A percentile compares a stretch with the other conserved stretches of the same genome.
These are phyloP conservation scores for Glyphotaelius pellucidus DNA, from an alignment of 2,888 invertebrate genomes.

Conservation along the genomic window DNA sequence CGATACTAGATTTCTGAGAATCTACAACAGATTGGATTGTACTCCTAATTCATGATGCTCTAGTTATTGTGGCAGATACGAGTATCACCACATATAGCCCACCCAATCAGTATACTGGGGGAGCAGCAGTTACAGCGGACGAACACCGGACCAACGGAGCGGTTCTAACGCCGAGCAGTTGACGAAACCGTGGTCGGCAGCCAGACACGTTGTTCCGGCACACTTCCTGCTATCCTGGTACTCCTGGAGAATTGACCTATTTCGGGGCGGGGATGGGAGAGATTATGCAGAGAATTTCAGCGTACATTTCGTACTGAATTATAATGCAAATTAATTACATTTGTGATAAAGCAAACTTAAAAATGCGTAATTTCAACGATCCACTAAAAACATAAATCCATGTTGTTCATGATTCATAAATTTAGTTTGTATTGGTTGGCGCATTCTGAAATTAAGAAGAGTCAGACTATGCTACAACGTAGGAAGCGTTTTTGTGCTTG, in stretches of 20 bases:
- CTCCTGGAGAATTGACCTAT: background rate
- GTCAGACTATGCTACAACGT: too few relatives aligned
- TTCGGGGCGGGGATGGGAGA: background rate
- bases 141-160: background rate
- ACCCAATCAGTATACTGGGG: constrained; percentile 5
- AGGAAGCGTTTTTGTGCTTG: too few relatives aligned
- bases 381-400: background rate
- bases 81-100: background rate
- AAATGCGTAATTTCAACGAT: background rate
- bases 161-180: constrained; percentile 21
- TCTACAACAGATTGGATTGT: background rate
- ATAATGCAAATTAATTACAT: background rate
- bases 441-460: too few relatives aligned
- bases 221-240: background rate
- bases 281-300: background rate
- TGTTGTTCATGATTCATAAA: too few relatives aligned
- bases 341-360: background rate
- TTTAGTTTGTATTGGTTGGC: too few relatives aligned
- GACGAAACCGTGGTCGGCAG: background rate
- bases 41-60: background rate
- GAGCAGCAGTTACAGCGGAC: constrained; percentile 14
- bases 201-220: constrained; percentile 4
- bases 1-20: background rate
- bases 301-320: background rate
- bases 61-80: background rate